These are phyloP conservation scores for Bombylius major DNA, from an alignment of 2,888 invertebrate genomes.

Conservation along the genomic window DNA sequence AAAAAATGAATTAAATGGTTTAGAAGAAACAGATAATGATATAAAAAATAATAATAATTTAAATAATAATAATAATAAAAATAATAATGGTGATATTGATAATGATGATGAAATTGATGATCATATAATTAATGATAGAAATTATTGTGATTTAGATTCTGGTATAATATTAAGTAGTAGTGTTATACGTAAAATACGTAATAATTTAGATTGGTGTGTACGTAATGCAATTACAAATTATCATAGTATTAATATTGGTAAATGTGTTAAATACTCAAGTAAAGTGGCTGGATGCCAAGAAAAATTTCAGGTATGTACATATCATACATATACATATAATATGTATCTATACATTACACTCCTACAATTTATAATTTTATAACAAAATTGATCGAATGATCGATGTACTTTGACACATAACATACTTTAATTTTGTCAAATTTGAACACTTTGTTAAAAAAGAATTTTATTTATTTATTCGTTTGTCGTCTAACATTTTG, in stretches of 20 bases:
- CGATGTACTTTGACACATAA: not conserved
- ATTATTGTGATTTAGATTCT: constrained; percentile 48
- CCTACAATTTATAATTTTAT: not conserved
- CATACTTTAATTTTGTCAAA: too few species aligned
- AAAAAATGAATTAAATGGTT: constrained; percentile 41
- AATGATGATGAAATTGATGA: constrained; percentile 14
- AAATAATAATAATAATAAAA: constrained; percentile 18
- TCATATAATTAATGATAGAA: constrained; percentile 26
- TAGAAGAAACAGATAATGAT: constrained; percentile 19
- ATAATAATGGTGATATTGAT: constrained; percentile 2
- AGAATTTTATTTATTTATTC: too few species aligned
- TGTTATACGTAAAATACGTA: constrained; percentile 63
- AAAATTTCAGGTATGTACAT: constrained; percentile 33
- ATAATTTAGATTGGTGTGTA: constrained; percentile 79
- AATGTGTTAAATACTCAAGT: constrained; percentile 48
- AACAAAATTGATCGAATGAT: not conserved
- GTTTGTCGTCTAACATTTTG: too few species aligned
- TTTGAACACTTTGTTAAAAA: too few species aligned
- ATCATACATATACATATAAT: too few species aligned
- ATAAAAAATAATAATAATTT: constrained; percentile 21
- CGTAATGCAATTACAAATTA: constrained; percentile 71
- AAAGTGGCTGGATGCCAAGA: constrained; percentile 34
- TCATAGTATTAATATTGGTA: constrained; percentile 78
- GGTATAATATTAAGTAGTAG: constrained; percentile 83
- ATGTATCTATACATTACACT: too few species aligned